Evolutionary conservation across 2,113 vertebrate species (phyloP).

Genomic region (Falco punctatus): DNA sequence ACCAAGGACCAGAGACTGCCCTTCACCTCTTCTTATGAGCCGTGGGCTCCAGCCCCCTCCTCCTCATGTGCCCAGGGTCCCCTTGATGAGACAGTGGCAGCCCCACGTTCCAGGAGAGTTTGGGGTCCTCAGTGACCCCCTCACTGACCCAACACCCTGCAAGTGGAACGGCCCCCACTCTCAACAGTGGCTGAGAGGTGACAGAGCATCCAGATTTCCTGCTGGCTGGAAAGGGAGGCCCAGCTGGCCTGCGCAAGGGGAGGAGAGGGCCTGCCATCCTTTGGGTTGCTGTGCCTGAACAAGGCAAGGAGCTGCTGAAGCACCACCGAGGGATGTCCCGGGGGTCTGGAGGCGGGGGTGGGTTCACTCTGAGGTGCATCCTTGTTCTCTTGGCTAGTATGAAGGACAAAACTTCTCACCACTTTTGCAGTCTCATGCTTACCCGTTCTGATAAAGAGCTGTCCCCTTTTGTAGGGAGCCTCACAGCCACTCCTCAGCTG

Average conservation of each 20-base stretch:
- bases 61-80: accelerated
- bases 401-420: background rate
- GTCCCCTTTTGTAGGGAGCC: background rate
- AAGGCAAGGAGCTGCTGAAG: accelerated
- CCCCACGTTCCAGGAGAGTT: background rate
- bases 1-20: accelerated
- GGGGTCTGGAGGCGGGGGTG: background rate
- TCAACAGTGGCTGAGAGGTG: accelerated
- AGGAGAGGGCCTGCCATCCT: background rate
- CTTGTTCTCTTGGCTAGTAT: background rate
- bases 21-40: background rate
- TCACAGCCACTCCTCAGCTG: background rate
- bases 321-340: background rate
- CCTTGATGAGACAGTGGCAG: too few species aligned
- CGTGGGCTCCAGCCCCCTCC: background rate
- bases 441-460: background rate
- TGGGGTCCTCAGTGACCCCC: background rate
- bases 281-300: accelerated
- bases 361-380: background rate
- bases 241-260: accelerated
- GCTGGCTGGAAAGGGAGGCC: accelerated
- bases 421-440: background rate
- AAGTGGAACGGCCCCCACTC: background rate
- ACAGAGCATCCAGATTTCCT: background rate
- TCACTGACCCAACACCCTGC: accelerated